phyloP scores from a whole-genome alignment of 2,888 invertebrate species.

The Icerya purchasi region DNA sequence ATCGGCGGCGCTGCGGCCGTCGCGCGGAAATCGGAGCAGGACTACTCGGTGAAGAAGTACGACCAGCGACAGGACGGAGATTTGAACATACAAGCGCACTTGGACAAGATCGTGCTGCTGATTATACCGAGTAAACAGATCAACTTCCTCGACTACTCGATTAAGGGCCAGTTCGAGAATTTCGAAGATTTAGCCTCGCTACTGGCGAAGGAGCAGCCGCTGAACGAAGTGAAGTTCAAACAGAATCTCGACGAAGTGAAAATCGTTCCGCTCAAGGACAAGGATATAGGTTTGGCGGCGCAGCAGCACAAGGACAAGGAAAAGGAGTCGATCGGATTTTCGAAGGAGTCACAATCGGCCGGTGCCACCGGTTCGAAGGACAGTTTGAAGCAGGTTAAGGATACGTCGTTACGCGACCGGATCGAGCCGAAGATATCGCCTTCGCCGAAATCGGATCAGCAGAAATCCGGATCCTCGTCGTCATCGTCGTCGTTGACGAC shows the following conservation, averaged over 20 bases:
- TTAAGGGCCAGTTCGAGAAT: conserved; percentile 10
- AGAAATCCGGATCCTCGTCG: not conserved
- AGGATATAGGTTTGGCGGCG: too few relatives aligned
- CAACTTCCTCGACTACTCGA: conserved; percentile 10
- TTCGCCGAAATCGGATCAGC: not conserved
- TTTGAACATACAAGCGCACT: conserved; percentile 11
- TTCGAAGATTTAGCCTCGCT: conserved; percentile 10
- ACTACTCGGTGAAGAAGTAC: conserved; percentile 5
- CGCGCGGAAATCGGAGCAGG: not conserved
- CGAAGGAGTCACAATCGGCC: not conserved
- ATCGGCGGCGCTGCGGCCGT: not conserved
- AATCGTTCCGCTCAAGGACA: not conserved
- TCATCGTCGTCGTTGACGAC: not conserved
- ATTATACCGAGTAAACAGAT: conserved; percentile 12
- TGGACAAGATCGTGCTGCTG: conserved; percentile 12
- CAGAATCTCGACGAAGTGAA: conserved; percentile 2
- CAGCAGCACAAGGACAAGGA: too few relatives aligned
- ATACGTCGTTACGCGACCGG: not conserved
- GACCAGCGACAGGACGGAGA: conserved; percentile 12
- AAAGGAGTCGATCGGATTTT: not conserved
- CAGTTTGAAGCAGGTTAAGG: not conserved
- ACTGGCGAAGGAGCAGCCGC: conserved; percentile 4
- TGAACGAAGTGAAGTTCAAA: conserved; percentile 8
- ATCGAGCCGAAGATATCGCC: not conserved
- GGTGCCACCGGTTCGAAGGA: not conserved